These are phyloP conservation scores for Hylaeus volcanicus DNA, from an alignment of 1,140 invertebrate species.

Conservation along the genomic window DNA sequence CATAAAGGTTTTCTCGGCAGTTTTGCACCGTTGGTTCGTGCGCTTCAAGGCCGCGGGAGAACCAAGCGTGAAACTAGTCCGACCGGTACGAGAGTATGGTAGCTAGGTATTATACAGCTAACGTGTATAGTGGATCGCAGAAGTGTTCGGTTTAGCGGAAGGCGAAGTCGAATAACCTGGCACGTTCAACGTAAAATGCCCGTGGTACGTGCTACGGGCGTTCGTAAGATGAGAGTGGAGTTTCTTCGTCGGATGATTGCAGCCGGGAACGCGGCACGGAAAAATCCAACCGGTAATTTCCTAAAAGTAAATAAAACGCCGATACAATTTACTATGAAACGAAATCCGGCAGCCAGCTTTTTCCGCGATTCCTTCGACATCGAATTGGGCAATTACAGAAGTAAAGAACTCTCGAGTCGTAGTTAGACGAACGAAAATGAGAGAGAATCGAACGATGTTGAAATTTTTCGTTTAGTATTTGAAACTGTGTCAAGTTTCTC, in stretches of 20 bases:
- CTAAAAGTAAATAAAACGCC: slow-evolving; percentile 33
- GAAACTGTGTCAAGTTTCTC: no score
- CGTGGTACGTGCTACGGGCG: slow-evolving; percentile 21
- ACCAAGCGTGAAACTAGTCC: slow-evolving; percentile 72
- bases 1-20: slow-evolving; percentile 61
- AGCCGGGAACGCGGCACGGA: background rate
- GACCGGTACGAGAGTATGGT: slow-evolving; percentile 64
- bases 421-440: no score
- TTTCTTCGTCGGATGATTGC: slow-evolving; percentile 35
- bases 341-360: background rate
- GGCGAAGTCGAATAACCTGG: slow-evolving; percentile 45
- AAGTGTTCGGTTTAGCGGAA: slow-evolving; percentile 59
- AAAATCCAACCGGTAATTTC: slow-evolving; percentile 21
- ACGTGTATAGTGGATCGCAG: slow-evolving; percentile 54
- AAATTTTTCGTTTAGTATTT: no score
- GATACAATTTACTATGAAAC: background rate
- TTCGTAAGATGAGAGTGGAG: background rate
- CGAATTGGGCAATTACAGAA: background rate
- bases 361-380: background rate
- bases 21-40: slow-evolving; percentile 46
- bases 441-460: background rate
- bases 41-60: slow-evolving; percentile 70
- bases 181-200: slow-evolving; percentile 47
- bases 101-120: slow-evolving; percentile 47
- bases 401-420: no score